Conservation (phyloP, 2,113 vertebrate species). For the Hydrolagus affinis region DNA sequence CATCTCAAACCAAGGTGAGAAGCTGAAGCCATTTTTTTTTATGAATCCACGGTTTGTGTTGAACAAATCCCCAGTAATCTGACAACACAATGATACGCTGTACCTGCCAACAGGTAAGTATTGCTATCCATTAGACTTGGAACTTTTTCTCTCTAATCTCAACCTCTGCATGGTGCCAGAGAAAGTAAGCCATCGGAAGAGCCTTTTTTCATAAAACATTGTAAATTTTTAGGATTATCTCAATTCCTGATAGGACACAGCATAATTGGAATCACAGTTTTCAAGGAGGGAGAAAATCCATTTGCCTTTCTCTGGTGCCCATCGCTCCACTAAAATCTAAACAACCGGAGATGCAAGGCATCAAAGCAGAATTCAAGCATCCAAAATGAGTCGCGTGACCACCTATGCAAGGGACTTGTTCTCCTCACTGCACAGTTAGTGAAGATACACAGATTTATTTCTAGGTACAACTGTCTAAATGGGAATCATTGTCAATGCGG, state of each 20-base stretch:
- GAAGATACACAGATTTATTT: not conserved
- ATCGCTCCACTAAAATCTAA: not conserved
- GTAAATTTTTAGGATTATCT: not conserved
- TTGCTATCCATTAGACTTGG: not conserved
- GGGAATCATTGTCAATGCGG: not conserved
- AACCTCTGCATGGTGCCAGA: not conserved
- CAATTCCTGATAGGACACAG: not conserved
- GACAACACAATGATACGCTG: not conserved
- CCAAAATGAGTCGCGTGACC: not conserved
- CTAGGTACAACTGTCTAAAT: not conserved
- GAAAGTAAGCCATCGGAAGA: too few species aligned
- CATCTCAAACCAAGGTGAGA: not conserved
- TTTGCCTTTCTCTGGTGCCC: not conserved
- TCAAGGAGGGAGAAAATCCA: too few species aligned
- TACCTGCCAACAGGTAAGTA: not conserved
- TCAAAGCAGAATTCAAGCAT: not conserved
- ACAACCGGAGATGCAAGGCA: not conserved
- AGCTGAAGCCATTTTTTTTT: not conserved
- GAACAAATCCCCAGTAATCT: not conserved
- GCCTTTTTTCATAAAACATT: not conserved
- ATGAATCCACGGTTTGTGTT: too few species aligned
- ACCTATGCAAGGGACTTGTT: not conserved
- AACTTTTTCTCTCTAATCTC: not conserved
- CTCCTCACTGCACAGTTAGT: not conserved
- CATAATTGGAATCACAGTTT: not conserved